phyloP scores from a whole-genome alignment of 2,888 invertebrate species.

The Anaspis maculata region DNA sequence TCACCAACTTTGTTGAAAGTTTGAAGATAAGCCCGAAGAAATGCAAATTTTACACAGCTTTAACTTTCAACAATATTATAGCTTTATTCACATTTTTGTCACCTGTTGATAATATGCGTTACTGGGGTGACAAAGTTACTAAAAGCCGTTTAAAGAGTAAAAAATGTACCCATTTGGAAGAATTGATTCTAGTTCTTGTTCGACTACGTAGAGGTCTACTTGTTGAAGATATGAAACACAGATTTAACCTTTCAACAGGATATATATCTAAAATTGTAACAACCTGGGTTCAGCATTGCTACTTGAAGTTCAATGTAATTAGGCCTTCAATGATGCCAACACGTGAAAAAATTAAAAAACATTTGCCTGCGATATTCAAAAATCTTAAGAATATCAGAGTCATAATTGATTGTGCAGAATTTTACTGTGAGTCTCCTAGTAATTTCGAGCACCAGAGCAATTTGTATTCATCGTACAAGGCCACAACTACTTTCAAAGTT shows the following conservation, averaged over 20 bases:
- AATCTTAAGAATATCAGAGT: not conserved
- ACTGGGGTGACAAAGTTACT: not conserved
- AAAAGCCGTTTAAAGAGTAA: not conserved
- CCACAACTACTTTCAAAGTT: not conserved
- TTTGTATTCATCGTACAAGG: not conserved
- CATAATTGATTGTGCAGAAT: not conserved
- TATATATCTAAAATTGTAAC: not conserved
- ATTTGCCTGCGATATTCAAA: not conserved
- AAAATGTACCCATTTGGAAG: not conserved
- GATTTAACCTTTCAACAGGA: not conserved
- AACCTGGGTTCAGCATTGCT: not conserved
- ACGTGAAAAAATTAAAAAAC: not conserved
- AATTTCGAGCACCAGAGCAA: not conserved
- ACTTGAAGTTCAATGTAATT: not conserved
- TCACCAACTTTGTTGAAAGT: not conserved
- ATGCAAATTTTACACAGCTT: not conserved
- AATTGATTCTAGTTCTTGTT: not conserved
- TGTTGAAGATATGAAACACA: not conserved
- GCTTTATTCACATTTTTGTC: not conserved
- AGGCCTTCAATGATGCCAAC: not conserved
- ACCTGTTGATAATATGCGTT: not conserved
- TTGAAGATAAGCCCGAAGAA: not conserved
- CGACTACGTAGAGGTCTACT: not conserved
- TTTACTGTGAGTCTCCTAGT: not conserved
- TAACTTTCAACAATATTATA: not conserved